Percentiles rank a stretch among this genome's conserved stretches.
phyloP scores from a whole-genome alignment of 64 coral and sea anemone species.

The Anthopleura sola region DNA sequence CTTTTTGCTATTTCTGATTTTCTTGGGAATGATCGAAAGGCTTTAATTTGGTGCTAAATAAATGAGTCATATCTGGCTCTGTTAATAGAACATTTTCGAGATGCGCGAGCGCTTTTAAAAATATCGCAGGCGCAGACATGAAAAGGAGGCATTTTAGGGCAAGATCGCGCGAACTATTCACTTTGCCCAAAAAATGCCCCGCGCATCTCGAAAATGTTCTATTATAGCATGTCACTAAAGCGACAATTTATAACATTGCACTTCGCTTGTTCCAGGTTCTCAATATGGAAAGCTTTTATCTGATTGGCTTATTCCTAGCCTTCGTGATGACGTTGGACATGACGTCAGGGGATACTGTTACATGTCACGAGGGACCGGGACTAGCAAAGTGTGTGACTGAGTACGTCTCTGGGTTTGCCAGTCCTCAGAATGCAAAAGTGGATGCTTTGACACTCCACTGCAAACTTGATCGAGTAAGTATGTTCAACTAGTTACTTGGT shows the following conservation, averaged over 20 bases:
- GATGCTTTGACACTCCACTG: background rate
- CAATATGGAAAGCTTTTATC: background rate
- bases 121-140: no score
- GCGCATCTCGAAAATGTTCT: no score
- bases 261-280: background rate
- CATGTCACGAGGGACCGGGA: background rate
- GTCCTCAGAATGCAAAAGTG: background rate
- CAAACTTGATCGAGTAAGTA: slow-evolving; percentile 1
- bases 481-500: no score
- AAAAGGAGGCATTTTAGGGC: no score
- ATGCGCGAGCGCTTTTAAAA: no score
- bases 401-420: background rate
- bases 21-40: no score
- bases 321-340: background rate
- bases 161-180: no score
- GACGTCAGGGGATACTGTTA: background rate
- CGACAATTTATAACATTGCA: background rate
- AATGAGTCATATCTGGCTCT: no score
- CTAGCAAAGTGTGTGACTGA: background rate
- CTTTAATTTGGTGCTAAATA: no score
- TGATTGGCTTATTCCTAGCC: background rate
- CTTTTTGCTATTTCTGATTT: no score
- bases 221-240: background rate
- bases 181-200: no score
- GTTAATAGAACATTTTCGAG: no score